Conservation (phyloP, 35 echinoderm and acorn worm genomes). For the Holothuria glaberrima region DNA sequence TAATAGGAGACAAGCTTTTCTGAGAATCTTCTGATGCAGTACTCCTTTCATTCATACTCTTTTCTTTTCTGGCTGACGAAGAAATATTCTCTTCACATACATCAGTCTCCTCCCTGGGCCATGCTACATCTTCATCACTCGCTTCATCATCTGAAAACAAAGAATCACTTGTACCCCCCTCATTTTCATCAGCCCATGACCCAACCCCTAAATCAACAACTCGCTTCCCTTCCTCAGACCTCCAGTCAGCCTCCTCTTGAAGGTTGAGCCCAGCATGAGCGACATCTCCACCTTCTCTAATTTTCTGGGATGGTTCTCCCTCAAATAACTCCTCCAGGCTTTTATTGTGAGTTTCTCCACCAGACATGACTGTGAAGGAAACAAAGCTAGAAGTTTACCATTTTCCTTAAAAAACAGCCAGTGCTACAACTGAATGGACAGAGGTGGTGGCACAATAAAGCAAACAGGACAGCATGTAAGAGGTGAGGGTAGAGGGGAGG, state of each 20-base stretch:
- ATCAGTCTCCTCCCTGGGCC: too few species aligned
- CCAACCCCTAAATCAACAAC: not conserved
- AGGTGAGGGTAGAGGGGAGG: too few species aligned
- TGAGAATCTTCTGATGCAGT: not conserved
- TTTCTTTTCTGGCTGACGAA: too few species aligned
- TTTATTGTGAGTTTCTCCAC: conserved; percentile 5
- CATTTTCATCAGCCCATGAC: not conserved
- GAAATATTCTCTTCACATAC: too few species aligned
- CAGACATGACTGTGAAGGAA: not conserved
- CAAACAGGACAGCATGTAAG: too few species aligned
- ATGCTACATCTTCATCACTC: too few species aligned
- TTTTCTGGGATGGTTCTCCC: not conserved
- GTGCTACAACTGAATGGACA: too few species aligned
- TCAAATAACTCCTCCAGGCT: conserved; percentile 8
- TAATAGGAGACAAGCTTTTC: not conserved
- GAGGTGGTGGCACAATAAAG: too few species aligned
- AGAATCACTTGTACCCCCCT: conserved; percentile 31
- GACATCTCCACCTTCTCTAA: not conserved
- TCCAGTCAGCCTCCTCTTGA: not conserved
- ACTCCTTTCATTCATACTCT: too few species aligned
- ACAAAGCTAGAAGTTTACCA: not conserved
- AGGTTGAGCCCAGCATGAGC: too few species aligned
- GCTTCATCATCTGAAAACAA: conserved; percentile 14
- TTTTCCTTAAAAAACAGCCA: too few species aligned
- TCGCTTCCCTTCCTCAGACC: not conserved